Evolutionary conservation across 2,113 vertebrate species (phyloP).

Genomic region (Tachysurus vachellii): DNA sequence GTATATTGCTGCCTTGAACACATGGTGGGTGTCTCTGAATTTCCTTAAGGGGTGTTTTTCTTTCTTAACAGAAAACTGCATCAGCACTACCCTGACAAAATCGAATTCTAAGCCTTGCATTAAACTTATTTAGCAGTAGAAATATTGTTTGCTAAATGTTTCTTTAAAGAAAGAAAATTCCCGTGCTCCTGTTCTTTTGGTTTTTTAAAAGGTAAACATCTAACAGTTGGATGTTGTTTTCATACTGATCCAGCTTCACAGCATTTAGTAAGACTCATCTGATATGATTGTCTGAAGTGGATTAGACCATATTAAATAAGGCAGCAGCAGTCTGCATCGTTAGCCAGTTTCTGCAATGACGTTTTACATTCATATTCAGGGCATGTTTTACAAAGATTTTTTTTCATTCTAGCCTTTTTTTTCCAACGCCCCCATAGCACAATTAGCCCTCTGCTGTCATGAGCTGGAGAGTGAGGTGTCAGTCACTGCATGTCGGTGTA

Average conservation of each 20-base stretch:
- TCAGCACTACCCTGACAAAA: not conserved
- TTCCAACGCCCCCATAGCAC: constrained; percentile 41
- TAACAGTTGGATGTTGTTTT: not conserved
- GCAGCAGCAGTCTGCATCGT: not conserved
- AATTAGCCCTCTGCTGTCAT: constrained; percentile 58
- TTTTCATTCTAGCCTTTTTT: constrained; percentile 28
- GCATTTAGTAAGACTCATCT: not conserved
- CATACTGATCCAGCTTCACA: not conserved
- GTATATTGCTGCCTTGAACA: not conserved
- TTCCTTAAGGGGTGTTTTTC: no score
- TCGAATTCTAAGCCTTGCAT: not conserved
- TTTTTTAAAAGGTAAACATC: not conserved
- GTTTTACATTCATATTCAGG: constrained; percentile 56
- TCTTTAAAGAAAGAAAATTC: not conserved
- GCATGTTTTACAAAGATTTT: constrained; percentile 47
- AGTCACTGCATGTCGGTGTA: constrained; percentile 49
- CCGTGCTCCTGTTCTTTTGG: not conserved
- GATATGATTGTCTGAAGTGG: constrained; percentile 20
- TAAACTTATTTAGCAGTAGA: not conserved
- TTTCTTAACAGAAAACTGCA: not conserved
- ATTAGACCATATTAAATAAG: constrained; percentile 24
- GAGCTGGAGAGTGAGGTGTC: constrained; percentile 50
- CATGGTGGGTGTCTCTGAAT: not conserved
- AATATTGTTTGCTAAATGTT: not conserved
- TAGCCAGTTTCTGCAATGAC: constrained; percentile 12